These are phyloP conservation scores for Drosophila asahinai DNA, from an alignment of 1,140 invertebrate genomes.

Conservation along the genomic window DNA sequence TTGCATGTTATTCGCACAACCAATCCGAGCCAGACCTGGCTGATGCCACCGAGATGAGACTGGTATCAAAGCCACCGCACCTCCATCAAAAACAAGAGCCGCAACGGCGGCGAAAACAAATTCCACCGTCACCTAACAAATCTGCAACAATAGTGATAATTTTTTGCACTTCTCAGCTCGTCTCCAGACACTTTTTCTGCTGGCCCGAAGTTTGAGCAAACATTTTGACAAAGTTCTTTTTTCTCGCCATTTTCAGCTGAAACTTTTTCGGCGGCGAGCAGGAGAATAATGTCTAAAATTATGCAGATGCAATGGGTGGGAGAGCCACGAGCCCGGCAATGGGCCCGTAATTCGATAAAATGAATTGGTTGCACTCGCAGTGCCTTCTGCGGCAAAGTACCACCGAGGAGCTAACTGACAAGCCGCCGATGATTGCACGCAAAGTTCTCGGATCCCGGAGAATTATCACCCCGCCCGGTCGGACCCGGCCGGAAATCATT, in stretches of 20 bases:
- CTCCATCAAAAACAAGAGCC: slow-evolving; percentile 26
- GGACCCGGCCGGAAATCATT: slow-evolving; percentile 70
- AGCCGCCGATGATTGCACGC: slow-evolving; percentile 71
- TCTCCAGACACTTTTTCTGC: slow-evolving; percentile 15
- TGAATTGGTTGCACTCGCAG: slow-evolving; percentile 46
- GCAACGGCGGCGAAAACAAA: slow-evolving; percentile 35
- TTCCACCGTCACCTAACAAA: slow-evolving; percentile 62
- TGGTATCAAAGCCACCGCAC: slow-evolving; percentile 41
- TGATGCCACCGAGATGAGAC: slow-evolving; percentile 14
- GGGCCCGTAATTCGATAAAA: slow-evolving; percentile 66
- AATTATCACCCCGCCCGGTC: slow-evolving; percentile 65
- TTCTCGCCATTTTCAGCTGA: slow-evolving; percentile 32
- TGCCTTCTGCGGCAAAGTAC: slow-evolving; percentile 37
- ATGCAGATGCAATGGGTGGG: slow-evolving; percentile 43
- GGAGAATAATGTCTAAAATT: slow-evolving; percentile 69
- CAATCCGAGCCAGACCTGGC: slow-evolving; percentile 11
- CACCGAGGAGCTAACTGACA: slow-evolving; percentile 59
- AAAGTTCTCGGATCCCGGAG: slow-evolving; percentile 57
- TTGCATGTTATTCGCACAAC: slow-evolving; percentile 19
- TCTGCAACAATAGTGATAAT: slow-evolving; percentile 81
- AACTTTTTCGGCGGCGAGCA: slow-evolving; percentile 35
- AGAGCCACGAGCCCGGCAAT: slow-evolving; percentile 21
- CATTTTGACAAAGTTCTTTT: slow-evolving; percentile 76
- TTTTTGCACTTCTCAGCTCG: slow-evolving; percentile 53
- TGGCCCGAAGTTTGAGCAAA: slow-evolving; percentile 59